Evolutionary conservation across 2,888 invertebrate genomes (phyloP).

Genomic region (Ectemnius continuus): DNA sequence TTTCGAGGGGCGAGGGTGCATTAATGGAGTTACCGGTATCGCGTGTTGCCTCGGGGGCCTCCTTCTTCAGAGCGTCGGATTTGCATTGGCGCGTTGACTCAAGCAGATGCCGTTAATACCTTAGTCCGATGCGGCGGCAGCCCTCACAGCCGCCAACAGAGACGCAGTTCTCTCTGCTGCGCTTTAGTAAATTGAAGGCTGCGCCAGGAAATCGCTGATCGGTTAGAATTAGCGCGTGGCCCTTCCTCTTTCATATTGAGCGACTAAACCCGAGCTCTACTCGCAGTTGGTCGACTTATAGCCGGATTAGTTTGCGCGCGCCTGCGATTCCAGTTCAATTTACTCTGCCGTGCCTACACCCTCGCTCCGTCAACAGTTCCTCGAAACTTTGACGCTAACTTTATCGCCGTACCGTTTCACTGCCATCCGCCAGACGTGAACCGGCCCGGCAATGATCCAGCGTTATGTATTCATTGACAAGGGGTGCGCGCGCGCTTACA

Average conservation of each 20-base stretch:
- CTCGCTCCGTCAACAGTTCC: constrained; percentile 21
- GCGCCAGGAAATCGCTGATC: constrained; percentile 36
- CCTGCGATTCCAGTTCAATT: constrained; percentile 28
- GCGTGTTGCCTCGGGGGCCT: background rate
- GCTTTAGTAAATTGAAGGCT: constrained; percentile 17
- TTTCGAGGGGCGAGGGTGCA: constrained; percentile 1
- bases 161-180: background rate
- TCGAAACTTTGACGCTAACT: constrained; percentile 46
- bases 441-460: constrained; percentile 32
- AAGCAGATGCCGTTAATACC: constrained; percentile 26
- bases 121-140: constrained; percentile 17
- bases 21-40: constrained; percentile 22
- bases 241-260: constrained; percentile 42
- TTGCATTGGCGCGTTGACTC: constrained; percentile 34
- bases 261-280: constrained; percentile 20
- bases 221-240: constrained; percentile 28
- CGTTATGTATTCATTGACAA: constrained; percentile 36
- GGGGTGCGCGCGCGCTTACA: background rate
- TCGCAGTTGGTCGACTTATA: constrained; percentile 43
- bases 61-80: constrained; percentile 24
- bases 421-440: constrained; percentile 30
- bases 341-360: constrained; percentile 23
- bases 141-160: no score
- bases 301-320: constrained; percentile 44
- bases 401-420: constrained; percentile 29